Percentiles rank a stretch among this genome's conserved stretches.
Evolutionary conservation across 2,113 vertebrate genomes (phyloP).

Genomic region (Scomber japonicus): DNA sequence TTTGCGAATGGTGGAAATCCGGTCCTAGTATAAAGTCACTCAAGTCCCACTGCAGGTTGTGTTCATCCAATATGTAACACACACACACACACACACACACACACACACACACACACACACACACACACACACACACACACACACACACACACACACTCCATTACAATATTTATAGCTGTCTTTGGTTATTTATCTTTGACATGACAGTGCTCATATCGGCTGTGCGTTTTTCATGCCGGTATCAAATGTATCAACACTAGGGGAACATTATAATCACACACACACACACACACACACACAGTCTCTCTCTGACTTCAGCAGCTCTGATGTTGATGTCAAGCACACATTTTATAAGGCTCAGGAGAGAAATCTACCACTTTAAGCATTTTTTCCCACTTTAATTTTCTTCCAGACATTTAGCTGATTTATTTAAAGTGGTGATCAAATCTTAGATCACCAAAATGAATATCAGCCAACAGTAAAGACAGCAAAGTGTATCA

Average conservation of each 20-base stretch:
- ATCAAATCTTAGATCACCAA: not conserved
- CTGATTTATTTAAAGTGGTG: constrained; percentile 19
- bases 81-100: constrained; percentile 13
- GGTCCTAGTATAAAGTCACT: not conserved
- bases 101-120: not conserved
- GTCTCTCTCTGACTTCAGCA: constrained; percentile 41
- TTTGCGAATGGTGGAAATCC: constrained; percentile 35
- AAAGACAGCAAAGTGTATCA: not conserved
- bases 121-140: not conserved
- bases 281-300: constrained; percentile 15
- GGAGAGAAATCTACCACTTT: constrained; percentile 12
- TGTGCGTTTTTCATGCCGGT: constrained; percentile 39
- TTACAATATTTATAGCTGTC: constrained; percentile 43
- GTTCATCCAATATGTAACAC: constrained; percentile 9
- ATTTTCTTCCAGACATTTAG: not conserved
- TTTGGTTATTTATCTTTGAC: constrained; percentile 49
- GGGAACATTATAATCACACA: constrained; percentile 11
- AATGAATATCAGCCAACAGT: not conserved
- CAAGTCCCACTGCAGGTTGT: constrained; percentile 22
- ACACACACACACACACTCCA: not conserved
- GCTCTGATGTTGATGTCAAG: constrained; percentile 19
- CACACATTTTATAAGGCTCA: constrained; percentile 11
- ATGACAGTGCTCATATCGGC: constrained; percentile 25
- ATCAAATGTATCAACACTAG: constrained; percentile 22
- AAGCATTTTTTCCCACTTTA: not conserved